phyloP scores from a whole-genome alignment of 2,888 invertebrate genomes.

The Alviniconcha strummeri region DNA sequence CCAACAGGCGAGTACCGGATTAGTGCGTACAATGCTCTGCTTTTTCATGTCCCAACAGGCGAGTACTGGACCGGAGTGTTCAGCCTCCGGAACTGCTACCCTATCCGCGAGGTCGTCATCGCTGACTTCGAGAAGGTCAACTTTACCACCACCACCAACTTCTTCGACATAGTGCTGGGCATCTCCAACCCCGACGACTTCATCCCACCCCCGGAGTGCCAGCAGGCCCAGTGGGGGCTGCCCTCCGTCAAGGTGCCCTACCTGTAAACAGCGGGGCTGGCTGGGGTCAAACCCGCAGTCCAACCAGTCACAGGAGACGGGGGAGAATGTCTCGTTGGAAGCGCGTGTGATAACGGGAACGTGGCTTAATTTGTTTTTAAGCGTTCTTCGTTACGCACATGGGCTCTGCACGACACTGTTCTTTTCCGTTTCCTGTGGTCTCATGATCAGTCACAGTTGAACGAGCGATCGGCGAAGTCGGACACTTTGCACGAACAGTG shows the following conservation, averaged over 20 bases:
- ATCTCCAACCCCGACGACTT: constrained; percentile 49
- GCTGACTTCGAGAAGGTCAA: constrained; percentile 37
- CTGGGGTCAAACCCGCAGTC: no score
- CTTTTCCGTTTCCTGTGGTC: no score
- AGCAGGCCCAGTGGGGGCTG: constrained; percentile 36
- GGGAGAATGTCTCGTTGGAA: no score
- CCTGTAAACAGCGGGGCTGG: neutral
- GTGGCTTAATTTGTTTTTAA: no score
- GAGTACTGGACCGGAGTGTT: constrained; percentile 45
- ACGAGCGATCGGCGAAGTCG: no score
- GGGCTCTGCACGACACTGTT: no score
- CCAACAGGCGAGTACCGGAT: no score
- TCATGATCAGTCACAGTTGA: no score
- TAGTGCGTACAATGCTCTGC: neutral
- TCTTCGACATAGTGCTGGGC: constrained; percentile 48
- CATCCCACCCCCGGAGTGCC: constrained; percentile 46
- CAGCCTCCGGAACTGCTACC: constrained; percentile 45
- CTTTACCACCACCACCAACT: constrained; percentile 43
- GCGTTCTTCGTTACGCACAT: no score
- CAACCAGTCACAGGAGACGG: no score
- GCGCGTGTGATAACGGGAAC: no score
- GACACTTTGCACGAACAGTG: no score
- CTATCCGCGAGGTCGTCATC: constrained; percentile 41
- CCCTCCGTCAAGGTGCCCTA: neutral
- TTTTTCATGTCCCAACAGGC: constrained; percentile 30